Conservation (phyloP, 2,888 invertebrate species). For the Eupithecia subumbrata region DNA sequence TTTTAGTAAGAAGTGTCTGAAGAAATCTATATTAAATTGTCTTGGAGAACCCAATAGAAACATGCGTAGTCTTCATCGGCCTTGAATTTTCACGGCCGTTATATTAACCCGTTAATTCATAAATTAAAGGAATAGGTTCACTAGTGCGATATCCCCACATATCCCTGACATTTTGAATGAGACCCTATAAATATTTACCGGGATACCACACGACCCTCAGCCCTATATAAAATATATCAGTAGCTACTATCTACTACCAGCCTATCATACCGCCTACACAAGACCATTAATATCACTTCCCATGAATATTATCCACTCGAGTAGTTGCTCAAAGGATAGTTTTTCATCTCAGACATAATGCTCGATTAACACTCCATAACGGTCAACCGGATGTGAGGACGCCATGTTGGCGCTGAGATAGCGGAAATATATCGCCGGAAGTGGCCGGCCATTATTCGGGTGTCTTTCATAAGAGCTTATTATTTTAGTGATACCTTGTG, state of each 20-base stretch:
- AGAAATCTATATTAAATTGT: neutral
- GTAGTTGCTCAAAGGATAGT: constrained; percentile 61
- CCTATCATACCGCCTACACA: neutral
- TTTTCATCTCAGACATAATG: constrained; percentile 80
- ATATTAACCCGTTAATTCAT: neutral
- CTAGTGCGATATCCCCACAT: neutral
- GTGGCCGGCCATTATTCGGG: constrained; percentile 79
- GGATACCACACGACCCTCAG: neutral
- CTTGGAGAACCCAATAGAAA: neutral
- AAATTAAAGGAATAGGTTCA: neutral
- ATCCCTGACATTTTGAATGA: neutral
- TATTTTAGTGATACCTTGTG: constrained; percentile 59
- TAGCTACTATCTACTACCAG: no score
- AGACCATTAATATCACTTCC: constrained; percentile 40
- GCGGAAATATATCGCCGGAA: constrained; percentile 83
- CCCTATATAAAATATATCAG: neutral
- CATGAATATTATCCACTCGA: constrained; percentile 62
- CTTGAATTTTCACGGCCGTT: neutral
- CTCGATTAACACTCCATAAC: constrained; percentile 82
- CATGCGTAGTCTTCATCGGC: neutral
- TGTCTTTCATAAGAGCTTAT: constrained; percentile 76
- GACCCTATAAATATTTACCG: constrained; percentile 5
- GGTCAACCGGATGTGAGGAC: constrained; percentile 78
- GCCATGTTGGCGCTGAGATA: constrained; percentile 79
- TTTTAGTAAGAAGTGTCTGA: neutral